phyloP scores from a whole-genome alignment of 2,888 invertebrate genomes.

The Brenthis hecate region DNA sequence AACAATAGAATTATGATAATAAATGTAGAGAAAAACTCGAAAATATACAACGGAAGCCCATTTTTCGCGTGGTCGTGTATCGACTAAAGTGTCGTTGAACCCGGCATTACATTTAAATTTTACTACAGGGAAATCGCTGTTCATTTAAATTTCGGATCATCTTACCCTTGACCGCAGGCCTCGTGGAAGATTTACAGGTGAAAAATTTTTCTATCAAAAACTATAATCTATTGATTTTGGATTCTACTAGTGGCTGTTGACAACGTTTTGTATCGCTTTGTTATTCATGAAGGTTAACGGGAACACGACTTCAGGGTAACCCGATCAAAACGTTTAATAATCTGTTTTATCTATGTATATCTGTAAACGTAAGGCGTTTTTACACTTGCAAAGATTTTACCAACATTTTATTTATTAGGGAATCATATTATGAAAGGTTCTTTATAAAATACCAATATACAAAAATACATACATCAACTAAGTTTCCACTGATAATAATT shows the following conservation, averaged over 20 bases:
- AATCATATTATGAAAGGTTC: too few relatives aligned
- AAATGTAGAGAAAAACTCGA: conserved; percentile 5
- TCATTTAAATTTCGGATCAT: conserved; percentile 56
- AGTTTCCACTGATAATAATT: too few relatives aligned
- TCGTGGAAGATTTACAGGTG: conserved; percentile 42
- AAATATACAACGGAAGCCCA: conserved; percentile 17
- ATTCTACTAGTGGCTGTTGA: conserved; percentile 14
- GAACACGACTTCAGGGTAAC: conserved; percentile 30
- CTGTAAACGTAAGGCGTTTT: background rate
- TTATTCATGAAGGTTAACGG: conserved; percentile 35
- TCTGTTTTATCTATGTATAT: conserved; percentile 8
- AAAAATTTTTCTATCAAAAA: conserved; percentile 18
- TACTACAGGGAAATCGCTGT: conserved; percentile 47
- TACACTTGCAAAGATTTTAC: background rate
- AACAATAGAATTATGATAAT: conserved; percentile 13
- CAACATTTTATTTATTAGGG: too few relatives aligned
- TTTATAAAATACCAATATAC: too few relatives aligned
- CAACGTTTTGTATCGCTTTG: conserved; percentile 15
- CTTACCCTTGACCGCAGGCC: conserved; percentile 56
- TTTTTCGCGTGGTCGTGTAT: conserved; percentile 40
- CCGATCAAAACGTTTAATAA: conserved; percentile 22
- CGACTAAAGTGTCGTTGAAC: conserved; percentile 50
- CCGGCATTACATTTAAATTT: conserved; percentile 39
- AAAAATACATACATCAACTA: too few relatives aligned
- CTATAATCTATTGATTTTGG: conserved; percentile 11